Conservation (phyloP, 2,113 vertebrate genomes). For the Syngnathus typhle region DNA sequence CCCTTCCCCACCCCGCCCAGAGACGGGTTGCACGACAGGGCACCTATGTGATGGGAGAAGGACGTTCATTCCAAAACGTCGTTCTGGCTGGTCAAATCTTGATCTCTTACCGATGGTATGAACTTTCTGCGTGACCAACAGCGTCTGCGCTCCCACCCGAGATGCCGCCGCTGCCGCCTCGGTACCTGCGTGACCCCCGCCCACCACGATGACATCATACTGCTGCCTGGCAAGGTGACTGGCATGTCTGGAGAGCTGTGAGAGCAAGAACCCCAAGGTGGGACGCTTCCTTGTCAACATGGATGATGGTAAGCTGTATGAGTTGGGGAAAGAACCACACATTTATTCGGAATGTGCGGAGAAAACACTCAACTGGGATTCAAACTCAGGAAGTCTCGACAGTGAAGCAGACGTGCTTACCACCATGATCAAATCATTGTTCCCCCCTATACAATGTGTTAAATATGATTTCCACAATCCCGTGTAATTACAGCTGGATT, state of each 20-base stretch:
- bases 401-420: too few relatives aligned
- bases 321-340: background rate
- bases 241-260: slow-evolving; percentile 25
- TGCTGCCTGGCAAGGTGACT: slow-evolving; percentile 34
- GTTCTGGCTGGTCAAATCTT: too few relatives aligned
- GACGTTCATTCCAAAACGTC: background rate
- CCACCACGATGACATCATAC: slow-evolving; percentile 86
- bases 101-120: slow-evolving; percentile 76
- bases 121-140: slow-evolving; percentile 84
- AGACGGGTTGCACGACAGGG: slow-evolving; percentile 93
- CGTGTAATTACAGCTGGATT: too few relatives aligned
- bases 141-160: slow-evolving; percentile 77
- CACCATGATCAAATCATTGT: too few relatives aligned
- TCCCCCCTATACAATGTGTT: too few relatives aligned
- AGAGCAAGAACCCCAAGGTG: slow-evolving; percentile 21
- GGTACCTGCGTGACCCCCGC: slow-evolving; percentile 87
- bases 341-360: too few relatives aligned
- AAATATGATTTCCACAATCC: too few relatives aligned
- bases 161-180: slow-evolving; percentile 85
- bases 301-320: slow-evolving; percentile 25
- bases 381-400: too few relatives aligned
- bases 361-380: too few relatives aligned
- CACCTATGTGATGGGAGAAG: slow-evolving; percentile 63
- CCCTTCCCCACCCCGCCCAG: slow-evolving; percentile 94
- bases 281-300: slow-evolving; percentile 59